Conservation (phyloP, 2,888 invertebrate species). For the Smittia sp. region DNA sequence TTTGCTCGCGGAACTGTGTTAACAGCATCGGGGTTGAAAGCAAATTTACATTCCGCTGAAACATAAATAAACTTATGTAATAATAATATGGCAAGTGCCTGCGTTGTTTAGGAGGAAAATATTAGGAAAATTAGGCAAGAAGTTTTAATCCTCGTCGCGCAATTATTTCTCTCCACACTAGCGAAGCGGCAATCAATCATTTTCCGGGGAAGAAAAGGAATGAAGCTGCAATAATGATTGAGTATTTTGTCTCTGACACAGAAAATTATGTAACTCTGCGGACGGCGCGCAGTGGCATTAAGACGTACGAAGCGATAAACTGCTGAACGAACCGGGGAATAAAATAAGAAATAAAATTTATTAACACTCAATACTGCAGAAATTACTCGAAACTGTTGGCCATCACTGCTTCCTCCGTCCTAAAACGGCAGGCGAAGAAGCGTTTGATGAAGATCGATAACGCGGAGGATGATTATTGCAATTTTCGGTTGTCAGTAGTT, state of each 20-base stretch:
- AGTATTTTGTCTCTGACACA: not conserved
- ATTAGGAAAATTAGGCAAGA: not conserved
- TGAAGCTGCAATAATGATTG: not conserved
- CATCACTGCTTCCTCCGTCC: not conserved
- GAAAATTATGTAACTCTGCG: not conserved
- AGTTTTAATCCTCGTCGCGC: too few species aligned
- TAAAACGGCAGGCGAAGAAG: too few species aligned
- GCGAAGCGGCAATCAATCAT: too few species aligned
- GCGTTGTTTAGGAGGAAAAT: not conserved
- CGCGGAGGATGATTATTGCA: not conserved
- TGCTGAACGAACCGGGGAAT: not conserved
- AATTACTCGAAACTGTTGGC: not conserved
- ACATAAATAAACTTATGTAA: not conserved
- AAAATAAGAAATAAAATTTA: constrained; percentile 16
- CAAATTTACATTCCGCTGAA: not conserved
- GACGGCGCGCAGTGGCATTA: not conserved
- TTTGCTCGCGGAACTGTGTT: too few species aligned
- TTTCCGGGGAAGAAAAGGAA: not conserved
- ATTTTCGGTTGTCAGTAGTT: not conserved
- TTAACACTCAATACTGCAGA: constrained; percentile 2
- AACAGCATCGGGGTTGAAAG: too few species aligned
- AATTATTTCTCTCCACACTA: too few species aligned
- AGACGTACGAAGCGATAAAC: not conserved
- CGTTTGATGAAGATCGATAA: constrained; percentile 5
- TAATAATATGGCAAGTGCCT: not conserved